Evolutionary conservation across 2,113 vertebrate species (phyloP).

Genomic region (Corvus hawaiiensis): DNA sequence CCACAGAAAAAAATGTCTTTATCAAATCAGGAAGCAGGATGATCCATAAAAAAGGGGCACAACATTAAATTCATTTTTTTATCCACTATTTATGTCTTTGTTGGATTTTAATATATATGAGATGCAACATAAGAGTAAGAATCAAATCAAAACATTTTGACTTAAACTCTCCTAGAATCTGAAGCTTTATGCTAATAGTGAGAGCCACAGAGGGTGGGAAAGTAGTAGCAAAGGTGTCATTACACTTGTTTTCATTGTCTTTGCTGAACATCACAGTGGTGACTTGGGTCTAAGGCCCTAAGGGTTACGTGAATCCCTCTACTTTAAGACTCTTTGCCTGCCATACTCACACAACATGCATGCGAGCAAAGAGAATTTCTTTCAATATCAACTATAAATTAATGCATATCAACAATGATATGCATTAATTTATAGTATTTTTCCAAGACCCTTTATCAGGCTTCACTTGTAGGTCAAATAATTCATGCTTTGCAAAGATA

Average conservation of each 20-base stretch:
- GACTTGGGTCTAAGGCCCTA: background rate
- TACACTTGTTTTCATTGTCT: background rate
- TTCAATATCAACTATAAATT: background rate
- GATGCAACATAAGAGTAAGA: background rate
- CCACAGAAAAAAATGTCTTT: background rate
- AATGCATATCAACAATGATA: background rate
- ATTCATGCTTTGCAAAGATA: conserved; percentile 39
- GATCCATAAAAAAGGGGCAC: background rate
- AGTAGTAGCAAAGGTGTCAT: background rate
- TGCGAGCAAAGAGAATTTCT: background rate
- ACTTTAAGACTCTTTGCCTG: background rate
- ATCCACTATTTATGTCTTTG: background rate
- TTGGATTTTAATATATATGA: background rate
- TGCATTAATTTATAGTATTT: conserved; percentile 9
- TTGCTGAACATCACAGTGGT: background rate
- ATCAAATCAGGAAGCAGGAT: background rate
- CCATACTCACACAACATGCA: background rate
- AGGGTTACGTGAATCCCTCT: background rate
- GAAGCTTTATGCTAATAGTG: background rate
- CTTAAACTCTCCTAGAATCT: background rate
- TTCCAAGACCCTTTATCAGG: conserved; percentile 5
- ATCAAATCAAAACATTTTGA: background rate
- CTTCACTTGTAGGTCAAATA: conserved; percentile 46
- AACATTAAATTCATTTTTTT: background rate
- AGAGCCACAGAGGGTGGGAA: background rate